Evolutionary conservation across 2,797 vertebrate species (phyloP).

Genomic region (Cuniculus paca): DNA sequence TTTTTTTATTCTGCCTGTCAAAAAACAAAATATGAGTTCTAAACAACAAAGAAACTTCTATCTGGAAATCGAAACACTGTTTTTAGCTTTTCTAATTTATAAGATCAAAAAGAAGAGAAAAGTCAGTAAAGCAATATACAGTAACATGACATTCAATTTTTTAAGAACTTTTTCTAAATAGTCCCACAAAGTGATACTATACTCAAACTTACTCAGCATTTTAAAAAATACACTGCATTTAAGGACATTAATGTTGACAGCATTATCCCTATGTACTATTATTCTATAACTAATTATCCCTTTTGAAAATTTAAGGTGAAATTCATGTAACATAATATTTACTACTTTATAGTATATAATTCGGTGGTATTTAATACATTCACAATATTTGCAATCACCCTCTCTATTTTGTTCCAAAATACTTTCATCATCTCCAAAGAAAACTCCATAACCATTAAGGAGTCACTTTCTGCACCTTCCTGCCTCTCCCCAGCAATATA

Average conservation of each 20-base stretch:
- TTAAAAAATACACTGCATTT: conserved; percentile 29
- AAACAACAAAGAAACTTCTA: conserved; percentile 10
- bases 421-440: background rate
- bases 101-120: conserved; percentile 46
- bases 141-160: background rate
- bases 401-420: background rate
- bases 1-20: conserved; percentile 36
- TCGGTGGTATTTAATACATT: conserved; percentile 18
- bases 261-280: background rate
- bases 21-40: conserved; percentile 47
- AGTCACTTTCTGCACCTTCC: background rate
- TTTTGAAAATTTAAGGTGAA: conserved; percentile 31
- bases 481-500: background rate
- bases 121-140: conserved; percentile 14
- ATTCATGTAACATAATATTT: conserved; percentile 37
- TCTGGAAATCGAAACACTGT: conserved; percentile 58
- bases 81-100: conserved; percentile 37
- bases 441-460: background rate
- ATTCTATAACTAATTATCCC: background rate
- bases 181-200: conserved; percentile 18
- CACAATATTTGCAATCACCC: background rate
- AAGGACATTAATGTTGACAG: background rate
- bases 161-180: conserved; percentile 32
- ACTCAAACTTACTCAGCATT: background rate
- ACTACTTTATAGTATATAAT: conserved; percentile 16